Evolutionary conservation across 1,140 invertebrate species (phyloP), one percentile per base, ranked within the genome.

Genomic region (Philopotamus ludificatus): DNA sequence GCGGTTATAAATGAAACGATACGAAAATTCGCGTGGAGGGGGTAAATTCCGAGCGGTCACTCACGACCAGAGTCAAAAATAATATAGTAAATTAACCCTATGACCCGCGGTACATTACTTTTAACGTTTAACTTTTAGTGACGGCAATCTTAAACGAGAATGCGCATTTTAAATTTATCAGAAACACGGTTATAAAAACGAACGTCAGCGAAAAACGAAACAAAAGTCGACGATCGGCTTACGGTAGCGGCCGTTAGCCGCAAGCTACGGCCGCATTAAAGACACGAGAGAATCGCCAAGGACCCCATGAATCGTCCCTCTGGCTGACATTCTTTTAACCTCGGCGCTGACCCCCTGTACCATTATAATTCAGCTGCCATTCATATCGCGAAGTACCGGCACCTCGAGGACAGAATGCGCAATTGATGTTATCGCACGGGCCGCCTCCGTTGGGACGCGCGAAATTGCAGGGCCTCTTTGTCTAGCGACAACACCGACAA

Each of bases 181-280:
- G 18, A 44, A 1, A 18, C n/a, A 44, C 41, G 41, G 41, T 15
- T 44, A 44, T 44, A 9, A 44, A 2, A n/a, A 44, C 18, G 41
- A 44, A 44, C n/a, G 18, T 12, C n/a, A 44, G 41, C 41, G 41
- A 16, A 1, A 21, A 51, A 9, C 12, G 41, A 34, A 54, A 2
- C 20, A 12, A 25, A 25, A 25, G 20, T 26, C 45, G 45, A 25
- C 49, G 49, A 25, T 8, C 18, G 18, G 9, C 1, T 25, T 41
- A 23, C 57, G 23, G 57, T 47, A 60, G 57, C 57, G 7, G 25
- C 10, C 39, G 16, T 54, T 54, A 54, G 16, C 20, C 1, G 28
- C 21, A 21, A 45, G 41, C 45, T 58, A 58, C 21, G 34, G 55
- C 16, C 55, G 18, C 55, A 58, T 58, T 58, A 42, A 45, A 20